Percentiles rank a stretch among this genome's conserved stretches.
phyloP scores from a whole-genome alignment of 2,113 vertebrate species.

The Petrocephalus microphthalmus region DNA sequence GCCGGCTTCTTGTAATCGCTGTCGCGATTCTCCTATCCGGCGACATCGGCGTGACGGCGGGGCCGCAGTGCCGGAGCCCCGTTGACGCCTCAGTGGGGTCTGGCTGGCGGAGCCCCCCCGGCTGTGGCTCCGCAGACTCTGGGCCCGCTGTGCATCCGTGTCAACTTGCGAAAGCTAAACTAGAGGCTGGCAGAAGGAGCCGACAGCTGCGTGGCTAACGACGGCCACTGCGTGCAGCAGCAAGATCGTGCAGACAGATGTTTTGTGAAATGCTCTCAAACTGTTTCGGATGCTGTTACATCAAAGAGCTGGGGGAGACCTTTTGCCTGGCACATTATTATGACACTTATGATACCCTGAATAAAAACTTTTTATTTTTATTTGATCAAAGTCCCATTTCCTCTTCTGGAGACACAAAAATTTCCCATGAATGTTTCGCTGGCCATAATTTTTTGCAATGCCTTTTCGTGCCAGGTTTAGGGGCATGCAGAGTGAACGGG shows the following conservation, averaged over 20 bases:
- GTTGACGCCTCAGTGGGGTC: background rate
- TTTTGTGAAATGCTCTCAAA: background rate
- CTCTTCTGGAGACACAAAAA: background rate
- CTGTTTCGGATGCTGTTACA: background rate
- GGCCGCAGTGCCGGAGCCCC: background rate
- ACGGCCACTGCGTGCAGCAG: background rate
- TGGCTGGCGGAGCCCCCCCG: background rate
- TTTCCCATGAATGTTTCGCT: background rate
- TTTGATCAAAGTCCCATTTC: background rate
- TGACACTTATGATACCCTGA: background rate
- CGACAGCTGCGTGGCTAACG: background rate
- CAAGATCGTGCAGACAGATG: background rate
- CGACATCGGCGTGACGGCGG: background rate
- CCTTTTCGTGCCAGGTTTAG: background rate
- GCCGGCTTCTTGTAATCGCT: background rate
- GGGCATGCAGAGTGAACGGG: slow-evolving; percentile 20
- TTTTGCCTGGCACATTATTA: background rate
- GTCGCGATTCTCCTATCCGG: background rate
- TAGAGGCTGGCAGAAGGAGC: background rate
- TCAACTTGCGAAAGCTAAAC: background rate
- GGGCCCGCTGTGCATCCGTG: background rate
- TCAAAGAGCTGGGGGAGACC: background rate
- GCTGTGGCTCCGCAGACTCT: background rate
- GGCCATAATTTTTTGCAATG: background rate
- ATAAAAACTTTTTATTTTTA: background rate